Base-by-base conservation (phyloP, 1,140 invertebrate species). In the Epicauta chinensis region DNA sequence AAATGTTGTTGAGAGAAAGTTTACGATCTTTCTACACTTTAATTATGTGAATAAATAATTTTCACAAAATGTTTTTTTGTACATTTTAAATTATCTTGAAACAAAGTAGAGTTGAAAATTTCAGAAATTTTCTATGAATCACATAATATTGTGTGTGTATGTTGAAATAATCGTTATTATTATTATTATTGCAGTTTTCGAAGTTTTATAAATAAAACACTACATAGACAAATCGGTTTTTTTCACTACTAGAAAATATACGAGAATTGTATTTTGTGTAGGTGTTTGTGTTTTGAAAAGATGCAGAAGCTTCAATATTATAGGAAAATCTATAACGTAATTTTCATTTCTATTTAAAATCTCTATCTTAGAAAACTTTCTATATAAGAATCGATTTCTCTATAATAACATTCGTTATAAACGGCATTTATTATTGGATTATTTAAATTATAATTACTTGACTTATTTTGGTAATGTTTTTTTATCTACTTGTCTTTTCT, bases 311-410 rank as follows among this genome's bases (percentile, higher is more conserved):
- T 5, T 7, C 4, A 23, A 23, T 23, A 23, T 5, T 7, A 23
- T 23, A 5, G 4, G 7, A 23, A 3, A 23, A 23, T 23, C 23
- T 23, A 5, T 23, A 23, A 23, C 23, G 23, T 23, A 23, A 23
- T 23, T 23, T 23, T 23, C 23, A 7, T 23, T 23, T 23, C 23
- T 31, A 13, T 44, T 37, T 47, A 37, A 47, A 23, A 35, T 14
- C 45, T 13, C 37, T 46, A n/a, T 46, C 43, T 36, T 46, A 46
- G 23, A 46, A 34, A 47, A 34, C 36, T 47, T n/a, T 15, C 16
- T 47, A 23, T 29, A 16, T 37, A 47, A 47, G 12, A 23, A 34
- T 37, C 36, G 43, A 46, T 35, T 34, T 46, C 34, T 45, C 16
- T 34, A 34, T 45, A 12, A 5, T 15, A 12, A 13, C 16, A 34